Evolutionary conservation across 2,113 vertebrate species (phyloP).

Genomic region (Apistogramma diplotaenia): DNA sequence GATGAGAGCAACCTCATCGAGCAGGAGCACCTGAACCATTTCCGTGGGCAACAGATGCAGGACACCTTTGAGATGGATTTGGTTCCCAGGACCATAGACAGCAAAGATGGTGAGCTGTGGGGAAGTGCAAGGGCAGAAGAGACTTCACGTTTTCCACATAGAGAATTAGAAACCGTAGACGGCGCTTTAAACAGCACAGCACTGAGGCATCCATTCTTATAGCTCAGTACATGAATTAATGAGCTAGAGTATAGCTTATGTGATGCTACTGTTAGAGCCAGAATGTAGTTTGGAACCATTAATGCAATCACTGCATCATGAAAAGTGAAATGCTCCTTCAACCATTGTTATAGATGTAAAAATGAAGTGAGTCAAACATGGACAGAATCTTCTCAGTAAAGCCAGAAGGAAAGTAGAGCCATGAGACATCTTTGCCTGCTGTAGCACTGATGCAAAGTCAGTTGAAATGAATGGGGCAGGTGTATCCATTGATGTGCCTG

Average conservation of each 20-base stretch:
- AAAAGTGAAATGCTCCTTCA: neutral
- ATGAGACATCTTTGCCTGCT: neutral
- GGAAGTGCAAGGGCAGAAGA: neutral
- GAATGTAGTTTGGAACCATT: neutral
- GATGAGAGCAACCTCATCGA: constrained; percentile 97
- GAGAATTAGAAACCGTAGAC: neutral
- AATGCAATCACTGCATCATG: neutral
- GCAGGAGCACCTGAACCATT: constrained; percentile 88
- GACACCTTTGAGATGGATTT: constrained; percentile 90
- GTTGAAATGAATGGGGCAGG: constrained; percentile 25
- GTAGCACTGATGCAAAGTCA: neutral
- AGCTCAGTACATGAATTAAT: neutral
- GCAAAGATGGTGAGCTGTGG: constrained; percentile 91
- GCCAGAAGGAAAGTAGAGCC: neutral
- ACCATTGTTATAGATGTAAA: constrained; percentile 1
- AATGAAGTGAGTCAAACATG: neutral
- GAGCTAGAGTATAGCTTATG: neutral
- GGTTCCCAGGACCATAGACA: constrained; percentile 86
- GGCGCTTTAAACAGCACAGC: neutral
- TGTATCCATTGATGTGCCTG: constrained; percentile 16
- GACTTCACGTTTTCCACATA: neutral
- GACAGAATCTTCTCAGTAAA: neutral
- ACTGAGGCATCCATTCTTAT: neutral
- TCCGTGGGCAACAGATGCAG: constrained; percentile 89
- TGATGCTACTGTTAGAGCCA: neutral